These are phyloP conservation scores for Naja naja DNA, from an alignment of 2,113 vertebrate species.

Conservation along the genomic window DNA sequence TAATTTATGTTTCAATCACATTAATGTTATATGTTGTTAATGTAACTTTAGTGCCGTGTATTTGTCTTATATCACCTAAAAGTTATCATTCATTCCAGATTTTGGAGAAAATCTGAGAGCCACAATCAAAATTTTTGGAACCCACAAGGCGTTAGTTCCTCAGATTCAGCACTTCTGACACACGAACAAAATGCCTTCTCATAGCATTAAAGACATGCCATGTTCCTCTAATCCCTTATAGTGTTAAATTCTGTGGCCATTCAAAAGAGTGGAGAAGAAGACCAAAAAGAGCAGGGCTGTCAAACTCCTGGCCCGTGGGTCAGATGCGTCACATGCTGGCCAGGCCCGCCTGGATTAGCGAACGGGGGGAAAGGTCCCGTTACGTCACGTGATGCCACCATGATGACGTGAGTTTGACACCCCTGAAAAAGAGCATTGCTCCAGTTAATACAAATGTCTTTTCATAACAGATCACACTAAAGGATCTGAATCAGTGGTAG, in stretches of 20 bases:
- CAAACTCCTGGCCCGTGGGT: no score
- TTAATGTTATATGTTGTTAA: not conserved
- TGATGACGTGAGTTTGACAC: no score
- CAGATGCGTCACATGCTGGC: no score
- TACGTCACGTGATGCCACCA: no score
- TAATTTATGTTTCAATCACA: not conserved
- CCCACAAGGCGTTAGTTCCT: not conserved
- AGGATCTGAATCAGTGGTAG: not conserved
- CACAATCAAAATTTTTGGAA: not conserved
- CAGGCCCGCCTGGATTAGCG: no score
- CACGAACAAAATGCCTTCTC: not conserved
- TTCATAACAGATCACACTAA: not conserved
- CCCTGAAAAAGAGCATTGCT: not conserved
- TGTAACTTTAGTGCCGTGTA: not conserved
- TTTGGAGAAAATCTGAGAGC: not conserved
- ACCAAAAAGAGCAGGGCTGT: not conserved
- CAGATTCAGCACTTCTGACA: not conserved
- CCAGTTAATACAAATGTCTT: not conserved
- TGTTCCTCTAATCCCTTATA: not conserved
- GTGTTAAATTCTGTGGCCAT: not conserved
- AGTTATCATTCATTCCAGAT: not conserved
- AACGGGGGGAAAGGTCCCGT: no score
- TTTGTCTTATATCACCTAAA: not conserved
- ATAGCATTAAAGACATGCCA: not conserved
- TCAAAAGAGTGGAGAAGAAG: not conserved